A percentile compares a stretch with the other conserved stretches of the same genome.
phyloP scores from a whole-genome alignment of 1,140 invertebrate species.

The Anadara kagoshimensis region DNA sequence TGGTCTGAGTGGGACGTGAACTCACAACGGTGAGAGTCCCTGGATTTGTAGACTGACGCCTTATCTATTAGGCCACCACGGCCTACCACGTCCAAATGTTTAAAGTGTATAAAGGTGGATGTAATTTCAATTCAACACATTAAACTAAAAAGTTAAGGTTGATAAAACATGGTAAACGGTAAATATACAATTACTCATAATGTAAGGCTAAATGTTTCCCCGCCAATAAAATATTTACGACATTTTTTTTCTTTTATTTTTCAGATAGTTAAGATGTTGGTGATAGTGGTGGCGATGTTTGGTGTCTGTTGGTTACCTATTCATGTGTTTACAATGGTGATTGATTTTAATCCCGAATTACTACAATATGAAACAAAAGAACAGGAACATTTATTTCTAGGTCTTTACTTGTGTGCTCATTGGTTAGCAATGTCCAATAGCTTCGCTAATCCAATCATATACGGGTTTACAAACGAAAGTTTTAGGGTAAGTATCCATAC shows the following conservation, averaged over 20 bases:
- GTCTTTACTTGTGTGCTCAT: conserved; percentile 67
- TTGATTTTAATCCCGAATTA: conserved; percentile 47
- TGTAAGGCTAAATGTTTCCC: no score
- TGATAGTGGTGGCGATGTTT: conserved; percentile 75
- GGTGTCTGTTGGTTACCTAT: conserved; percentile 77
- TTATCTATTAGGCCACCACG: no score
- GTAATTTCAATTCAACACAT: no score
- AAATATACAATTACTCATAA: no score
- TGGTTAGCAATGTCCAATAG: conserved; percentile 82
- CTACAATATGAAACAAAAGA: conserved; percentile 28
- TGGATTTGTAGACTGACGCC: no score
- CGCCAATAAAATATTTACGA: not conserved
- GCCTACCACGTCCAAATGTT: no score
- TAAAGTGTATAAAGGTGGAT: no score
- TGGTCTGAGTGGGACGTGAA: no score
- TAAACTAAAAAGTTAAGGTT: no score
- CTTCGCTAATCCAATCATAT: conserved; percentile 90
- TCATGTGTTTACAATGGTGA: conserved; percentile 68
- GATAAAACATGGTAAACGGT: no score
- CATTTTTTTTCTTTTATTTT: conserved; percentile 15
- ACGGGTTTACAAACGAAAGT: conserved; percentile 90
- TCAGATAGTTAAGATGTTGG: conserved; percentile 78
- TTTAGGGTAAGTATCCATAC: conserved; percentile 80
- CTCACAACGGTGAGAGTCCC: no score
- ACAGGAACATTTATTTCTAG: conserved; percentile 37